Evolutionary conservation across 2,797 vertebrate species (phyloP), one percentile per base, ranked within the genome.

Genomic region (Cyprinella venusta): DNA sequence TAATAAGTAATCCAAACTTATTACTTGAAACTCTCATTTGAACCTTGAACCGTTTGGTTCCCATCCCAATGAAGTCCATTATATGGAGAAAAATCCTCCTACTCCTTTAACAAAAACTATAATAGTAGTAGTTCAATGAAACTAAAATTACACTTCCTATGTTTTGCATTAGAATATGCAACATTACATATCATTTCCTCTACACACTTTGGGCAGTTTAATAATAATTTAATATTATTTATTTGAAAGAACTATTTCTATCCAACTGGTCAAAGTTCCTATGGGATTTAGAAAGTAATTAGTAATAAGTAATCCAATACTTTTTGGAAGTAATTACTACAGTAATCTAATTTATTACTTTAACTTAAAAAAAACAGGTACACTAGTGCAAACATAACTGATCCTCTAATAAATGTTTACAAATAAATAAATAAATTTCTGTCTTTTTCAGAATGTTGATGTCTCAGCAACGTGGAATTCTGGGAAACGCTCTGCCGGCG

Each of bases 401-500:
- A n/a, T n/a, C n/a, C n/a, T n/a, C n/a, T n/a, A n/a, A n/a, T n/a
- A n/a, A n/a, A n/a, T n/a, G n/a, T n/a, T n/a, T n/a, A n/a, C n/a
- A n/a, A n/a, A n/a, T n/a, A n/a, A n/a, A n/a, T n/a, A n/a, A n/a
- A n/a, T n/a, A n/a, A n/a, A n/a, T n/a, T n/a, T 89, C 16, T 84
- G 16, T 63, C 80, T 87, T 86, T 85, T 91, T 15, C 90, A 95
- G 94, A 95, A 90, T 95, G 94, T 90, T 95, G 93, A 95, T 92
- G 89, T 87, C 86, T 80, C 77, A 79, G 65, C 87, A 88, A 82
- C 88, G 50, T 87, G 85, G 80, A 84, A 82, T 75, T 80, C 77
- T 82, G 67, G 76, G 86, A 90, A 90, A 91, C 85, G 87, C 87
- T 88, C 87, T 89, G 84, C 40, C 10, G 67, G 84, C 79, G 85